Percentiles rank a stretch among this genome's conserved stretches.
These are phyloP conservation scores for Caenorhabditis remanei DNA, from an alignment of 1,140 invertebrate species.

Conservation along the genomic window DNA sequence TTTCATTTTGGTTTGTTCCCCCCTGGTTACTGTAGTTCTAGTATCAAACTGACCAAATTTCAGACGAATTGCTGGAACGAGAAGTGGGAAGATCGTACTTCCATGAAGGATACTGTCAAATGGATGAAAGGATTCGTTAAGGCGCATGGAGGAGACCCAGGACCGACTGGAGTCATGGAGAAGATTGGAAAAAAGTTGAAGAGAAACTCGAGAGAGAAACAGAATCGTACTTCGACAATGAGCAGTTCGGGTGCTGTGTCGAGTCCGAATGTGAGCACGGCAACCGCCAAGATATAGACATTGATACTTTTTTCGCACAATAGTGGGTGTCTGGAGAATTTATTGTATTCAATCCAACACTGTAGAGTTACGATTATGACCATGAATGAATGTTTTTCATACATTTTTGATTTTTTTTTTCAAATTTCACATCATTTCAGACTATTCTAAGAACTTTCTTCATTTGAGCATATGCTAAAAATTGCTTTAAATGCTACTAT, in stretches of 20 bases:
- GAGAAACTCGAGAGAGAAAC: neutral
- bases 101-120: conserved; percentile 9
- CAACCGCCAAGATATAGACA: too few species aligned
- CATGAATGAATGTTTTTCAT: too few species aligned
- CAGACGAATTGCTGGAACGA: neutral
- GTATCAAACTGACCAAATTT: neutral
- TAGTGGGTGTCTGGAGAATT: too few species aligned
- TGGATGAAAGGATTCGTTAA: conserved; percentile 11
- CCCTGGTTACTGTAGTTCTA: neutral
- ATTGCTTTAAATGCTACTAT: too few species aligned
- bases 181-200: conserved; percentile 12
- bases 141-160: neutral
- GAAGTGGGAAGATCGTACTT: neutral
- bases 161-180: neutral
- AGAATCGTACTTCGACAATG: neutral
- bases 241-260: neutral
- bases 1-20: neutral
- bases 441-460: too few species aligned
- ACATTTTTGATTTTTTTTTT: too few species aligned
- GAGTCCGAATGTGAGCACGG: too few species aligned
- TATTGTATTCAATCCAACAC: too few species aligned
- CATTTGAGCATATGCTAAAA: too few species aligned
- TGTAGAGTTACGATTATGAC: too few species aligned
- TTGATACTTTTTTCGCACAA: too few species aligned
- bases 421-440: too few species aligned